Conservation (phyloP, 37 sponge, comb jelly and placozoan species). For the Halisarca cf. caerulea region DNA sequence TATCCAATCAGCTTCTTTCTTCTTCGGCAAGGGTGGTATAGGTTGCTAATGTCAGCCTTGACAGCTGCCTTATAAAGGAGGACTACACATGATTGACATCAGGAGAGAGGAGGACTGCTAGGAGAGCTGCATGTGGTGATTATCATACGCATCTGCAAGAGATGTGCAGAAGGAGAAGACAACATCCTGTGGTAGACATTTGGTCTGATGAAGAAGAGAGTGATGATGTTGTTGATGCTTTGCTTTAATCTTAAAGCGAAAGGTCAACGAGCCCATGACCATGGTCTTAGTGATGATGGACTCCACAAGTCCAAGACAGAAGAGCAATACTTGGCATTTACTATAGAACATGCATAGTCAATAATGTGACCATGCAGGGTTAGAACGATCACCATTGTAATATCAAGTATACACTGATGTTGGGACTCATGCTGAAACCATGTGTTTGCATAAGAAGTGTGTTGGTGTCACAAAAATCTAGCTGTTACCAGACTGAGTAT, state of each 20-base stretch:
- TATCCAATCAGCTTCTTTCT: constrained; percentile 8
- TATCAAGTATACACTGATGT: constrained; percentile 16
- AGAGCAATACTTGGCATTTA: background rate
- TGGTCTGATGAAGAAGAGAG: constrained; percentile 15
- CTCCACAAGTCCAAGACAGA: constrained; percentile 4
- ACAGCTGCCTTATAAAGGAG: constrained; percentile 3
- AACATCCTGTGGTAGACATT: background rate
- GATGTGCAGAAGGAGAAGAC: background rate
- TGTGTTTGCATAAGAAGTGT: background rate
- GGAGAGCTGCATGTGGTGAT: background rate
- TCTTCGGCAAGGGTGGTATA: background rate
- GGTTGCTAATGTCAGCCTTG: background rate
- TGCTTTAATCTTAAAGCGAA: constrained; percentile 13
- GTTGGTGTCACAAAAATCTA: constrained; percentile 31
- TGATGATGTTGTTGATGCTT: constrained; percentile 8
- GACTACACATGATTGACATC: background rate
- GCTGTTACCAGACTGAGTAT: background rate
- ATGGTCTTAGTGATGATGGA: background rate
- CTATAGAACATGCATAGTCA: background rate
- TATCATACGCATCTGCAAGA: background rate
- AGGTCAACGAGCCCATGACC: background rate
- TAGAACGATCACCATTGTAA: constrained; percentile 16
- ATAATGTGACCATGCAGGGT: constrained; percentile 23
- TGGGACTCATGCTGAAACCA: constrained; percentile 16
- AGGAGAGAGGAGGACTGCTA: background rate